Percentiles rank a stretch among this genome's conserved stretches.
Conservation (phyloP, 2,113 vertebrate species). For the Colistium nudipinnis region DNA sequence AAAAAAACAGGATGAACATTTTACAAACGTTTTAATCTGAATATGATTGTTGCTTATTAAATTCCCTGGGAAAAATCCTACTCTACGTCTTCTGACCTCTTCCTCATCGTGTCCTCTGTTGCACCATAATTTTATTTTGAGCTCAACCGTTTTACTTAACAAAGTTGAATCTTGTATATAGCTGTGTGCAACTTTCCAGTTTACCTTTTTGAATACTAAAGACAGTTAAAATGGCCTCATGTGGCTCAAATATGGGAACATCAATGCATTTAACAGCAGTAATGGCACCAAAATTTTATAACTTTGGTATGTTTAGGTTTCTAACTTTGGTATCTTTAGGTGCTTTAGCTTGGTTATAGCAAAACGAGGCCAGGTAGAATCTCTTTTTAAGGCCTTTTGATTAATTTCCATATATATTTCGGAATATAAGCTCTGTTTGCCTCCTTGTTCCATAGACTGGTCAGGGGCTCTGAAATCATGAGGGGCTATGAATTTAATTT, state of each 20-base stretch:
- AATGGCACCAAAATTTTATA: conserved; percentile 39
- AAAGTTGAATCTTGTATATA: conserved; percentile 58
- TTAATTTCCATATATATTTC: conserved; percentile 30
- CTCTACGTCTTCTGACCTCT: conserved; percentile 66
- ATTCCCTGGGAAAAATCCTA: conserved; percentile 76
- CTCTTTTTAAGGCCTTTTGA: conserved; percentile 30
- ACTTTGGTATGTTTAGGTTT: conserved; percentile 48
- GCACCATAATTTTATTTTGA: conserved; percentile 13
- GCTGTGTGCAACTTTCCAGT: conserved; percentile 30
- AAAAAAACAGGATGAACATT: conserved; percentile 77
- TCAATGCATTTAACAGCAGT: conserved; percentile 26
- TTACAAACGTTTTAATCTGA: conserved; percentile 82
- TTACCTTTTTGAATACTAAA: conserved; percentile 36
- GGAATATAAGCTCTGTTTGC: conserved; percentile 18
- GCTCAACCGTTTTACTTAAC: conserved; percentile 24
- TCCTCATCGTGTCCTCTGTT: conserved; percentile 49
- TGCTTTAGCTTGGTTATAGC: conserved; percentile 34
- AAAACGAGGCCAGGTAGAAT: conserved; percentile 30
- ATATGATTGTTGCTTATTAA: conserved; percentile 83
- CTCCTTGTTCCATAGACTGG: conserved; percentile 3
- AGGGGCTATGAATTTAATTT: conserved; percentile 10
- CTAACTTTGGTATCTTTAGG: conserved; percentile 36
- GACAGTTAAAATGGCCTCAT: conserved; percentile 8
- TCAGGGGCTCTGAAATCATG: conserved; percentile 14
- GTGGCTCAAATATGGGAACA: conserved; percentile 30